Base-by-base conservation (phyloP, 2,797 vertebrate genomes). In the Sylvilagus floridanus region DNA sequence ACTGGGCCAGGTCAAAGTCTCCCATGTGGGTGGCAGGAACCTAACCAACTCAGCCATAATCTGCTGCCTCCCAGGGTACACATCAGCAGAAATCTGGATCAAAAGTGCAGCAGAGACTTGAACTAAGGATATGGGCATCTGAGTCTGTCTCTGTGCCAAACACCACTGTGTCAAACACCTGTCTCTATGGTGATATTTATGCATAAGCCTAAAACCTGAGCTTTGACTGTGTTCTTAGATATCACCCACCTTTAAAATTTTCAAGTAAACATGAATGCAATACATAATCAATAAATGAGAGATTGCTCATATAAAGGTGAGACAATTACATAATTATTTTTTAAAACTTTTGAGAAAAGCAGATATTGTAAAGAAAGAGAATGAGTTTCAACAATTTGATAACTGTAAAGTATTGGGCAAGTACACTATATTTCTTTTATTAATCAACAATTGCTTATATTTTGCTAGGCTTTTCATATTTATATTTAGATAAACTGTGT, bases 391-490 rank as follows among this genome's bases (percentile, higher is more conserved):
- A 17, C 7, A 35, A 28, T 57, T 66, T 57, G 17, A 32, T 88
- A 91, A 93, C 11, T 76, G 3, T 82, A 42, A 96, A 42, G 30
- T 11, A 63, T 57, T 66, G 71, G 50, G 62, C 3, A 76, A 30
- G n/a, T 32, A 2, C 21, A 65, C 71, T 7, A 86, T n/a, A 32
- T 60, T 42, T 9, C 30, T 68, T 12, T 79, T 78, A 63, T 77
- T 63, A 85, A 90, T 76, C 92, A 95, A 69, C 78, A 77, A 69
- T 73, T 32, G n/a, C 32, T 82, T 73, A 1, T 16, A 50, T 65
- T 75, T 83, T 86, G 47, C 30, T 91, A 90, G 83, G 12, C 30
- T 47, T 86, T 72, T 30, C n/a, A 91, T 30, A 91, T 77, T 52
- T 90, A 91, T 30, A 91, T 77, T 52, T 90, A 83, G 16, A 69